Percentiles rank a stretch among this genome's conserved stretches.
These are phyloP conservation scores for Nephila pilipes DNA, from an alignment of 1,140 invertebrate genomes.

Conservation along the genomic window DNA sequence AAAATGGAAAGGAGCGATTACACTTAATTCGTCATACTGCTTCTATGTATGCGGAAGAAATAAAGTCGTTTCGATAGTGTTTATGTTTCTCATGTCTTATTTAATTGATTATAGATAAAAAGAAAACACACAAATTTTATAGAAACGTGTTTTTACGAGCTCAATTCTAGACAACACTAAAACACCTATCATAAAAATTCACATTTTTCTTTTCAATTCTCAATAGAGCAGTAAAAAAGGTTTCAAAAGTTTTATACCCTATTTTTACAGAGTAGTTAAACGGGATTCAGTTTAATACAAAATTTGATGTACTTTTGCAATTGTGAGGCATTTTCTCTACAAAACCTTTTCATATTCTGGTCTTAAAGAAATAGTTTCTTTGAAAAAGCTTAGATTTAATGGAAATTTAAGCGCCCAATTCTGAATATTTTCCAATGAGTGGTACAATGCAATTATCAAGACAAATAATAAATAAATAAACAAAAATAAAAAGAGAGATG, in stretches of 20 bases:
- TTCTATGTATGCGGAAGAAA: neutral
- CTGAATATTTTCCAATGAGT: no score
- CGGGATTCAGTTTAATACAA: neutral
- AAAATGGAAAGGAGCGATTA: neutral
- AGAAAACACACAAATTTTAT: neutral
- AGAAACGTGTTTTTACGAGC: neutral
- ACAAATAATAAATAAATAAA: no score
- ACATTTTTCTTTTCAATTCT: neutral
- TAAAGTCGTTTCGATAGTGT: neutral
- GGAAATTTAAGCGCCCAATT: no score
- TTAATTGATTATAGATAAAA: constrained; percentile 1
- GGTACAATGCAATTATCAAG: no score
- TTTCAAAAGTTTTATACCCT: constrained; percentile 1
- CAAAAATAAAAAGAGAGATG: no score
- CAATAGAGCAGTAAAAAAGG: neutral
- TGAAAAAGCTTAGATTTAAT: no score
- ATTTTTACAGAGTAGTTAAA: constrained; percentile 27
- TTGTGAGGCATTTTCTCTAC: neutral
- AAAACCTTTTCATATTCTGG: no score
- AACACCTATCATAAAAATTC: neutral
- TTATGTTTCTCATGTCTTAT: constrained; percentile 4
- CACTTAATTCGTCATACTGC: neutral
- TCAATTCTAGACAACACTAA: neutral
- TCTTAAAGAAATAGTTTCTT: no score
- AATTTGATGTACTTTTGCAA: neutral